Conservation (phyloP, 2,113 vertebrate species). For the Ornithorhynchus anatinus region DNA sequence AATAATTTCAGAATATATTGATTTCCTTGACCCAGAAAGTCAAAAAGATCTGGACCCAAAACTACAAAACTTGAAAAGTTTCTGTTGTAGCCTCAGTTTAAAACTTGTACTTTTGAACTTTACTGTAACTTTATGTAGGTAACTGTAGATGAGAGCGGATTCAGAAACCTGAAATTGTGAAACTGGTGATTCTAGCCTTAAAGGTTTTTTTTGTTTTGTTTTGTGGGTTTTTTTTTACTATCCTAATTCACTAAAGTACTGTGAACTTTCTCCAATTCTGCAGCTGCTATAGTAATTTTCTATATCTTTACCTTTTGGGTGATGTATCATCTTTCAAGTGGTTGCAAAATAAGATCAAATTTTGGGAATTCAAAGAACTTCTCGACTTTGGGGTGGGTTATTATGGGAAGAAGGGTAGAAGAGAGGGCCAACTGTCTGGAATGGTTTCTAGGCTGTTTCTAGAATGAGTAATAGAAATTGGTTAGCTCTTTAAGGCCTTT, state of each 20-base stretch:
- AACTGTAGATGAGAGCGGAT: too few species aligned
- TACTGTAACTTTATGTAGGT: too few species aligned
- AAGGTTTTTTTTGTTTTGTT: neutral
- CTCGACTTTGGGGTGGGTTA: neutral
- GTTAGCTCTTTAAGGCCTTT: too few species aligned
- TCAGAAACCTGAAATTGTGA: neutral
- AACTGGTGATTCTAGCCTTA: neutral
- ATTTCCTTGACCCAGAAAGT: neutral
- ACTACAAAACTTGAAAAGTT: neutral
- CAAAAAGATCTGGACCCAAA: neutral
- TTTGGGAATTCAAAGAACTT: slow-evolving; percentile 13
- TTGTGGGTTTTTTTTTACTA: neutral
- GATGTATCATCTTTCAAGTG: slow-evolving; percentile 5
- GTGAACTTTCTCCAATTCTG: neutral
- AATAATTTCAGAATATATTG: neutral
- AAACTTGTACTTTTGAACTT: neutral
- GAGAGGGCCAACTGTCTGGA: neutral
- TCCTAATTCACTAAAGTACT: too few species aligned
- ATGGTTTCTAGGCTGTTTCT: neutral
- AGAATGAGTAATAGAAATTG: neutral
- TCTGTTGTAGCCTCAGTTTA: neutral
- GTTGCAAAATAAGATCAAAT: slow-evolving; percentile 2
- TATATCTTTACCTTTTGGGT: neutral
- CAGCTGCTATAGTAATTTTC: neutral
- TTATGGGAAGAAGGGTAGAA: neutral